Evolutionary conservation across 2,888 invertebrate species (phyloP), one percentile per base, ranked within the genome.

Genomic region (Leptopterna dolabrata): DNA sequence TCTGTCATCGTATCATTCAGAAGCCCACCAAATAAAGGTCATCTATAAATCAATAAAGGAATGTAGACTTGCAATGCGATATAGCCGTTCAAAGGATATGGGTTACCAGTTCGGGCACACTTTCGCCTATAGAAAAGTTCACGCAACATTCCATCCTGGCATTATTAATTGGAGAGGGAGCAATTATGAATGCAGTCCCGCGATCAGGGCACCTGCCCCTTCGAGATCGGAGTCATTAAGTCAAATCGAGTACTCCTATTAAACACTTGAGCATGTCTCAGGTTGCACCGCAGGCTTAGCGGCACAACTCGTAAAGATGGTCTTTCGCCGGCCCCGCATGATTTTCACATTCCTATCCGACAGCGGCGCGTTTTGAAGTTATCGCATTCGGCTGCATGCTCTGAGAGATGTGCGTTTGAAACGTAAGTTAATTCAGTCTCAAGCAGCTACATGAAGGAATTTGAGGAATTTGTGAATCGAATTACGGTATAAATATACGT

Each of bases 131-230:
- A 16, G 73, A 73, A 41, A 73, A 73, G 73, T 41, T 73, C 73
- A 73, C 73, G 73, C 73, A 71, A 71, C 71, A 73, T 73, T 73
- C 73, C 73, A 73, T 30, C 19, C 41, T 1, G 36, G 36, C 36
- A 73, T 73, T 73, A 73, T 73, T 73, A 73, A 73, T 73, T 29
- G 73, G 41, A 73, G 73, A 9, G 36, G 36, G 63, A n/a, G 73
- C 41, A 41, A 73, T 73, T 73, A 73, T 73, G 73, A 73, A 73
- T 73, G 73, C 36, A 73, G 63, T 11, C 11, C 63, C 24, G 24
- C 4, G 63, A 24, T 19, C 19, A 7, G 63, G 24, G 24, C 63
- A 63, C 63, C 63, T 63, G 63, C 63, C 27, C 24, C 63, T 63
- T 24, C 19, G 63, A 11, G 63, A 63, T 63, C 24, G 13, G 63